Evolutionary conservation across 2,888 invertebrate species (phyloP), one percentile per base, ranked within the genome.

Genomic region (Eretmocerus hayati): DNA sequence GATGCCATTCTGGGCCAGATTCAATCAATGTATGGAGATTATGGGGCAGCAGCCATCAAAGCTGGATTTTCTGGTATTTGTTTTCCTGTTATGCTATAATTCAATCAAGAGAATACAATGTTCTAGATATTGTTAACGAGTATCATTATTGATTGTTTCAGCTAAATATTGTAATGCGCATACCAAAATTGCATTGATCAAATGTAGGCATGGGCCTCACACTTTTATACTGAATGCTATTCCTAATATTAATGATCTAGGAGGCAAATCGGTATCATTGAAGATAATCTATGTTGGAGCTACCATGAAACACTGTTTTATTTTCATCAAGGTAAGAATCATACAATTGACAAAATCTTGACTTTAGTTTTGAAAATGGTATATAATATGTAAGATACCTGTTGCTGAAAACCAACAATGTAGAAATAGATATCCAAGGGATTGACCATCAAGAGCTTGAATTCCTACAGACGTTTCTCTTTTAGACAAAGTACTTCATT

Each of bases 81-180:
- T 31, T 16, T 20, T 18, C 9, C 16, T 16, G 13, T 15, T 22
- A n/a, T 26, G 9, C 8, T 26, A 33, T n/a, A n/a, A n/a, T n/a
- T n/a, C n/a, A n/a, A n/a, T n/a, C n/a, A n/a, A n/a, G n/a, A n/a
- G n/a, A n/a, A n/a, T n/a, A n/a, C n/a, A n/a, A n/a, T n/a, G n/a
- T n/a, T n/a, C n/a, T n/a, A n/a, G n/a, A n/a, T n/a, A n/a, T n/a
- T n/a, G n/a, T n/a, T n/a, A n/a, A n/a, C n/a, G n/a, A n/a, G n/a
- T n/a, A 19, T 35, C 13, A 33, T 15, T 33, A 18, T 19, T 23
- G 38, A 39, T 13, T 20, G 5, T 53, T 59, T 42, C 20, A 64
- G 83, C 84, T 20, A 88, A 87, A 74, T 89, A 90, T 72, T 86
- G 85, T 63, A 89, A 89, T 71, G 78, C 81, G 56, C 77, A 79